Base-by-base conservation (phyloP, 2,888 invertebrate species). In the Rhaphigaster nebulosa region DNA sequence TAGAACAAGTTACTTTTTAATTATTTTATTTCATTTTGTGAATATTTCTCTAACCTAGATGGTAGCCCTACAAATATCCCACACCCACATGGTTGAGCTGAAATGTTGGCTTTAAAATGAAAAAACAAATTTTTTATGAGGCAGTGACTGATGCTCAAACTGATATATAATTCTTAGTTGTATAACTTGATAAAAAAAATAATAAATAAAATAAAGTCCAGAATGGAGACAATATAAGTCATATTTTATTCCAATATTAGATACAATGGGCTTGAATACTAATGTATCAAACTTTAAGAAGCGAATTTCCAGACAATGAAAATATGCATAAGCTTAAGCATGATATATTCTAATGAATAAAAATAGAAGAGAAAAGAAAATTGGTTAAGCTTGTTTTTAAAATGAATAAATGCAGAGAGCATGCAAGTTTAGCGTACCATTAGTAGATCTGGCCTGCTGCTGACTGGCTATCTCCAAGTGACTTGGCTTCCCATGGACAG, bases 381-480 rank as follows among this genome's bases (percentile, higher is more conserved):
- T 12, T 38, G 34, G 8, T 38, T 38, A 20, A 76, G 70, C 70
- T 38, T 76, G 18, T 76, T 76, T 38, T 5, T 23, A 38, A 76
- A 76, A 38, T 76, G 70, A 76, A 38, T 76, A 84, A 50, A 90
- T 65, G 29, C 65, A 41, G 87, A 91, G 45, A 54, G 38, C 87
- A 87, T 90, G 89, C 87, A 96, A 15, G 76, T 84, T 52, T 52
- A 84, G 91, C 92, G 91, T 91, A 97, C 97, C 97, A 95, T 97
- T 97, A 94, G 96, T 95, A 95, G 97, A 97, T 94, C 96, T 96
- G 94, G 95, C 95, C 93, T 95, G 94, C 93, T 94, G 93, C 93
- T 95, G 94, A 93, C 95, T 95, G 94, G 95, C 95, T 94, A 96
- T 95, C 95, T 96, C 96, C 94, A 96, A 95, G 94, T 96, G 95